phyloP scores from a whole-genome alignment of 2,888 invertebrate genomes.

The Drosophila monieri region DNA sequence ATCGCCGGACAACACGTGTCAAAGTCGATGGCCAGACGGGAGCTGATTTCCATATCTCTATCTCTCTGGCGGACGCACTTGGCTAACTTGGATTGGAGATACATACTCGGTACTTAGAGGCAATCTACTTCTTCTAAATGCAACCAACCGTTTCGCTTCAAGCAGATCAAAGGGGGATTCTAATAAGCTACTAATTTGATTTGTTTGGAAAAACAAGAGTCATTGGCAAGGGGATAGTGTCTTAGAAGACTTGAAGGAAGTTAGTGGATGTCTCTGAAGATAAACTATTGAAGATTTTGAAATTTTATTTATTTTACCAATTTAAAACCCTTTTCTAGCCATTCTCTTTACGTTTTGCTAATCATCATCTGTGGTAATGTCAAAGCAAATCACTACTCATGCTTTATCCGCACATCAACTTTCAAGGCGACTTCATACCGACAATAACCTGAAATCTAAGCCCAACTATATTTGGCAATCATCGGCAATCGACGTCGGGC shows the following conservation, averaged over 20 bases:
- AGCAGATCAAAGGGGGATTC: conserved; percentile 22
- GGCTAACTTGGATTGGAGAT: conserved; percentile 37
- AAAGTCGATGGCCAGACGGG: conserved; percentile 25
- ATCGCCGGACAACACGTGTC: conserved; percentile 58
- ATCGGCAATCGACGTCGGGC: conserved; percentile 32
- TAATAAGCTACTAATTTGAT: conserved; percentile 38
- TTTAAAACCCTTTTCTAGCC: not conserved
- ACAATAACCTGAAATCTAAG: conserved; percentile 39
- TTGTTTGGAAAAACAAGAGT: not conserved
- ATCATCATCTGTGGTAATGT: conserved; percentile 20
- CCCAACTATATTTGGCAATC: conserved; percentile 42
- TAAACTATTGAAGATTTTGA: too few species aligned
- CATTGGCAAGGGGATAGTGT: not conserved
- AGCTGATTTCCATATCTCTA: conserved; percentile 69
- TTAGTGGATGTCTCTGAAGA: not conserved
- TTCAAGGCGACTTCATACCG: conserved; percentile 18
- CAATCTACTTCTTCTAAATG: conserved; percentile 19
- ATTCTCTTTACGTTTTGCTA: not conserved
- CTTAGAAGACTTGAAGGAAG: not conserved
- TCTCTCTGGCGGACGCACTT: conserved; percentile 48
- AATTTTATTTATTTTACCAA: not conserved
- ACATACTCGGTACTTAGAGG: conserved; percentile 22
- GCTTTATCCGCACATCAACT: conserved; percentile 22
- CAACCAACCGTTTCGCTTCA: conserved; percentile 30
- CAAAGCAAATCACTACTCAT: conserved; percentile 11